A percentile compares a stretch with the other conserved stretches of the same genome.
Evolutionary conservation across 2,888 invertebrate species (phyloP).

Genomic region (Torymus texanus): DNA sequence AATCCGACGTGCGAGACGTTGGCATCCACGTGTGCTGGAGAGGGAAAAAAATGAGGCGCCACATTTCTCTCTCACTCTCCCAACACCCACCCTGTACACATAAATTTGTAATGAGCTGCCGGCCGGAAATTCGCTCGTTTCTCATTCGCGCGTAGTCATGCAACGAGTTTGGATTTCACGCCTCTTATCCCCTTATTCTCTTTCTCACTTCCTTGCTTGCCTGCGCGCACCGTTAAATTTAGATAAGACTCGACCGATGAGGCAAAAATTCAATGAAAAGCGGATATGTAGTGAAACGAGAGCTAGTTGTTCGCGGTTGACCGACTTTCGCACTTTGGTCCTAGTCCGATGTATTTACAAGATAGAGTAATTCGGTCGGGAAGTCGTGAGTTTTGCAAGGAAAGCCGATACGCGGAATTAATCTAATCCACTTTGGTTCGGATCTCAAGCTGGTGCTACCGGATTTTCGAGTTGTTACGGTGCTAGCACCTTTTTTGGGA

Average conservation of each 20-base stretch:
- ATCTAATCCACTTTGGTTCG: constrained; percentile 39
- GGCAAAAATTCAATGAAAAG: constrained; percentile 27
- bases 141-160: constrained; percentile 17
- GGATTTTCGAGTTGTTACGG: not conserved
- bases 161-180: not conserved
- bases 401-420: constrained; percentile 21
- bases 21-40: no score
- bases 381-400: no score
- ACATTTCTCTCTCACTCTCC: not conserved
- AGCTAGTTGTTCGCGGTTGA: constrained; percentile 1
- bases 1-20: constrained; percentile 34
- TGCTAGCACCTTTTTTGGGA: no score
- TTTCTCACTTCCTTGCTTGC: not conserved
- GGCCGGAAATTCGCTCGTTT: constrained; percentile 17
- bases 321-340: constrained; percentile 35
- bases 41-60: constrained; percentile 1
- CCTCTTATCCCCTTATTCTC: constrained; percentile 2
- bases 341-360: not conserved
- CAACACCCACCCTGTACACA: not conserved
- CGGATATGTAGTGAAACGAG: not conserved
- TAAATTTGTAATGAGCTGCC: constrained; percentile 42
- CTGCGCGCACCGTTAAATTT: constrained; percentile 23
- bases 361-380: no score
- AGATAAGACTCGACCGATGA: not conserved
- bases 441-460: not conserved